Base-by-base conservation (phyloP, 2,797 vertebrate genomes). In the Myotis daubentonii region DNA sequence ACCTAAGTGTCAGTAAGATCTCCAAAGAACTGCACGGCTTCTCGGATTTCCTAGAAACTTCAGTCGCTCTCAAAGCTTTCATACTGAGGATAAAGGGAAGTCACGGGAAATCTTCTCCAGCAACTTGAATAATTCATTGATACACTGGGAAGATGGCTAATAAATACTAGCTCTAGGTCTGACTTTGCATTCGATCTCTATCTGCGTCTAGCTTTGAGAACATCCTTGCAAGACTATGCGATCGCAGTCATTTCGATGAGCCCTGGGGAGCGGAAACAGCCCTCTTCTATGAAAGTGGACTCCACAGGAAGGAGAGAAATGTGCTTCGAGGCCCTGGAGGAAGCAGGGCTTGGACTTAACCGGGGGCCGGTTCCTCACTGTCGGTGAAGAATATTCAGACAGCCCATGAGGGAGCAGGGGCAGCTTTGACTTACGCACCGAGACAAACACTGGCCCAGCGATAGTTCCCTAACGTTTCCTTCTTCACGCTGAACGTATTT, bases 111-210 rank as follows among this genome's bases (percentile, higher is more conserved):
- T 96, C 49, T 96, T 95, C 53, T 51, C 74, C 68, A 49, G 76
- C 49, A 72, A 94, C n/a, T 94, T 91, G 93, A 96, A 96, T 92
- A 93, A 95, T 62, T 71, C 81, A 93, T 95, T 36, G 76, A 57
- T 81, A 47, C 25, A 55, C 47, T 85, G 78, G 93, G 60, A 79
- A 96, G 83, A 85, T 60, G 66, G 74, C 62, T 96, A 76, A 55
- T 95, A 84, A 53, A 93, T 38, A 81, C 81, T 41, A 87, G 89
- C 23, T 10, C 68, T 75, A 3, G 72, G 96, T 90, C 84, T 95
- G 95, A 87, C 70, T 96, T 95, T 92, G 79, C 28, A 53, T 68
- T 87, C 55, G 13, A 65, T 19, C 91, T 89, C 65, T 85, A 71
- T 66, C 51, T 89, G 65, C 92, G 96, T 75, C 53, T 72, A 20